Conservation (phyloP, 1,140 invertebrate genomes). For the Drosophila kepulauana region DNA sequence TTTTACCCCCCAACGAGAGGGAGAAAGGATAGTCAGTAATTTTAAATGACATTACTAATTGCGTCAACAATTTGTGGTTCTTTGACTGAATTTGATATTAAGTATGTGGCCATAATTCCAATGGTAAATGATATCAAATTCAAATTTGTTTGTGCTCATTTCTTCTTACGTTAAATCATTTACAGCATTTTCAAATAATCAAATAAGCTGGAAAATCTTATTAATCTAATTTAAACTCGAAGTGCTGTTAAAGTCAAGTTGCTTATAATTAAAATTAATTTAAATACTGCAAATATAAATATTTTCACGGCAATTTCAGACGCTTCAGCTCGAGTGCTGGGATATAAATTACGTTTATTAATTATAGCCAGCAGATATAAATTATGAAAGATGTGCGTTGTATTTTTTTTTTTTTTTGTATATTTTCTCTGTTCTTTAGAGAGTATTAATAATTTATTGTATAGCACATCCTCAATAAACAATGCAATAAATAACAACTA, state of each 20-base stretch:
- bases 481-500: too few relatives aligned
- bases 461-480: not conserved
- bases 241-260: not conserved
- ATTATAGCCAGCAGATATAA: not conserved
- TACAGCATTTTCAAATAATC: not conserved
- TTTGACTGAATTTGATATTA: not conserved
- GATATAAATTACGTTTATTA: constrained; percentile 18
- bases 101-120: not conserved
- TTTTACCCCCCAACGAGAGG: not conserved
- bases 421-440: not conserved
- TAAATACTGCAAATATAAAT: constrained; percentile 11
- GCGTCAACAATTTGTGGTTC: not conserved
- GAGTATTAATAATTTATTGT: not conserved
- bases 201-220: too few relatives aligned
- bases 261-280: not conserved
- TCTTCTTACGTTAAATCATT: not conserved
- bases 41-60: constrained; percentile 10
- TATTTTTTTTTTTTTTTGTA: not conserved
- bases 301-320: not conserved
- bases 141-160: not conserved
- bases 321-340: not conserved
- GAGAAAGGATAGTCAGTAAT: not conserved
- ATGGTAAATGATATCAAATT: not conserved
- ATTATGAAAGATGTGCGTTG: not conserved
- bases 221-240: not conserved